phyloP scores from a whole-genome alignment of 2,797 vertebrate species.

The Orientallactaga sibirica region DNA sequence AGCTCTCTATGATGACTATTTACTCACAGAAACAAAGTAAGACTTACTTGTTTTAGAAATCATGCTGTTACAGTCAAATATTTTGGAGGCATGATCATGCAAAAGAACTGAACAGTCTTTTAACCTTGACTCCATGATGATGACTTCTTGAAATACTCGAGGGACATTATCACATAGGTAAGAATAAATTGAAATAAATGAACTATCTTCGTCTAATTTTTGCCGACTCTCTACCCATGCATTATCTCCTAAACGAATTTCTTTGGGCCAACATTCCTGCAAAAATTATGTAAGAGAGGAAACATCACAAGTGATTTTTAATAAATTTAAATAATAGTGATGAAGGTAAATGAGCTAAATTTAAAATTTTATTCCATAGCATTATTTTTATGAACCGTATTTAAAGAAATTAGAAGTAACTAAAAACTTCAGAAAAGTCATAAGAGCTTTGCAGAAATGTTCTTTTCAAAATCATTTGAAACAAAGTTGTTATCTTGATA shows the following conservation, averaged over 20 bases:
- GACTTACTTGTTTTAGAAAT: constrained; percentile 64
- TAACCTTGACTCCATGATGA: constrained; percentile 76
- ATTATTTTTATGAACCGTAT: constrained; percentile 53
- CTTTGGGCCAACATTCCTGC: constrained; percentile 81
- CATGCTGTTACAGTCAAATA: constrained; percentile 33
- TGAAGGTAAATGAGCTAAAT: constrained; percentile 46
- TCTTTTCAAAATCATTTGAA: constrained; percentile 20
- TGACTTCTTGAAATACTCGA: constrained; percentile 32
- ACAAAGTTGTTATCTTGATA: not conserved
- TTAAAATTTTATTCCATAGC: constrained; percentile 20
- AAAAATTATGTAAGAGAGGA: constrained; percentile 58
- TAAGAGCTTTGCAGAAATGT: constrained; percentile 31
- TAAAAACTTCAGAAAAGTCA: constrained; percentile 10
- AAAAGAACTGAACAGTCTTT: constrained; percentile 58
- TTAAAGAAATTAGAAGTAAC: constrained; percentile 18
- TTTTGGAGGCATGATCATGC: constrained; percentile 59
- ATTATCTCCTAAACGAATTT: not conserved
- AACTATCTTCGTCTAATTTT: constrained; percentile 72
- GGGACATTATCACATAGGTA: constrained; percentile 72
- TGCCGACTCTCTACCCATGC: not conserved
- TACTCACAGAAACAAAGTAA: constrained; percentile 50
- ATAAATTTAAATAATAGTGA: constrained; percentile 47
- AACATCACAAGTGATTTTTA: constrained; percentile 48
- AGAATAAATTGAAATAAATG: constrained; percentile 65
- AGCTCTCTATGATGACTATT: not conserved